Conservation (phyloP, 1,140 invertebrate species). For the Oscheius sp. region DNA sequence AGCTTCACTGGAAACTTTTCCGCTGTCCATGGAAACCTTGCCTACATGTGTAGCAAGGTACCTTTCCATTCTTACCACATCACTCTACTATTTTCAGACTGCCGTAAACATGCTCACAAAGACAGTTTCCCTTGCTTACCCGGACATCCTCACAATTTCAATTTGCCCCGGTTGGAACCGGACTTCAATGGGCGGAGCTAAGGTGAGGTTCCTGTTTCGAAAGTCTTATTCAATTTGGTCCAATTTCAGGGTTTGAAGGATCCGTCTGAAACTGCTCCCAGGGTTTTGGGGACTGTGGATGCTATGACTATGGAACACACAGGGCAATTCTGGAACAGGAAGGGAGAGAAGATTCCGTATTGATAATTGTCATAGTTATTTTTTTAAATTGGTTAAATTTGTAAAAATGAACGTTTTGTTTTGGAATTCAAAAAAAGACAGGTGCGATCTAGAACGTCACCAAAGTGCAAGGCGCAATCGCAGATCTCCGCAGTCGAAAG, state of each 20-base stretch:
- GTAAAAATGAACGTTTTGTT: no score
- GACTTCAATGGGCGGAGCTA: not conserved
- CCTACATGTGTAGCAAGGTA: slow-evolving; percentile 6
- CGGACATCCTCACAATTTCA: not conserved
- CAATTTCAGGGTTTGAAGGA: not conserved
- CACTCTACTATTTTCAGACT: not conserved
- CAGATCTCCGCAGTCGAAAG: no score
- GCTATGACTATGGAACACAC: not conserved
- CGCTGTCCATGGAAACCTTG: not conserved
- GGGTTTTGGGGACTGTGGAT: not conserved
- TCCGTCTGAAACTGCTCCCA: not conserved
- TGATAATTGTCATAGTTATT: not conserved
- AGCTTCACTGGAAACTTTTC: not conserved
- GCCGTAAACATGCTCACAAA: not conserved
- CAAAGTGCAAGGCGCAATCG: not conserved
- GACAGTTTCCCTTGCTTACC: not conserved
- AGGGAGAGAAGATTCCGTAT: not conserved
- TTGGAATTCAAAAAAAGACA: not conserved
- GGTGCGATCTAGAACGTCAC: not conserved
- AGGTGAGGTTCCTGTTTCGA: not conserved
- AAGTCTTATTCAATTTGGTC: no score
- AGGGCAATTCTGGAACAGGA: not conserved
- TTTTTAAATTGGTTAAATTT: no score
- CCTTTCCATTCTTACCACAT: not conserved
- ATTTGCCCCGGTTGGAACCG: not conserved